These are phyloP conservation scores for Chrysemys picta DNA, from an alignment of 2,113 vertebrate species.

Conservation along the genomic window DNA sequence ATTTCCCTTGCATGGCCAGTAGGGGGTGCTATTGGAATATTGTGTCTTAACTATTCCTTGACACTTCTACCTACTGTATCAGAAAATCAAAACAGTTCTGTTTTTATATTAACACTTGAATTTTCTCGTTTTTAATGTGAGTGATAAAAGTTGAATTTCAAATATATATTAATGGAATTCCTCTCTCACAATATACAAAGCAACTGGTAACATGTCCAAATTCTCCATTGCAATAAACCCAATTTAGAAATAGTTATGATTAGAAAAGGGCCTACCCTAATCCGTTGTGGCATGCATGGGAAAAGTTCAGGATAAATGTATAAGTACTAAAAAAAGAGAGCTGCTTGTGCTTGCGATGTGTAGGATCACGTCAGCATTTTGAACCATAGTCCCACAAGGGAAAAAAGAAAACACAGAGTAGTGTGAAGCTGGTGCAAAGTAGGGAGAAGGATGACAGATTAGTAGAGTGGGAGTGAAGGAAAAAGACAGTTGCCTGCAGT, in stretches of 20 bases:
- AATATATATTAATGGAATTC: background rate
- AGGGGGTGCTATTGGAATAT: background rate
- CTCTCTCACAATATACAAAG: rapidly evolving
- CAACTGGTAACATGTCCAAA: background rate
- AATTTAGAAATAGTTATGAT: background rate
- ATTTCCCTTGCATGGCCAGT: background rate
- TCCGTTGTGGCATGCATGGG: background rate
- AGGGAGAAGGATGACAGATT: background rate
- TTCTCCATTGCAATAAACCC: background rate
- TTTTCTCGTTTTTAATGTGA: background rate
- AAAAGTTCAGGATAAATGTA: background rate
- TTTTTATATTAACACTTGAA: background rate
- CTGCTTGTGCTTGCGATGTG: rapidly evolving
- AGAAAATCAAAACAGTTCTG: background rate
- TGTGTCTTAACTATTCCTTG: background rate
- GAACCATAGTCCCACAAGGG: background rate
- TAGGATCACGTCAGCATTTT: rapidly evolving
- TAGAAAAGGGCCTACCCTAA: background rate
- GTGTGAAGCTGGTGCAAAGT: background rate
- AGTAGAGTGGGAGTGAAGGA: rapidly evolving
- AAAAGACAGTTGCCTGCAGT: background rate
- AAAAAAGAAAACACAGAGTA: rapidly evolving
- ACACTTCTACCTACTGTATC: background rate
- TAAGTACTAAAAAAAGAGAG: background rate
- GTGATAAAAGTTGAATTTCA: background rate